Base-by-base conservation (phyloP, 2,113 vertebrate species). In the Sminthopsis crassicaudata region DNA sequence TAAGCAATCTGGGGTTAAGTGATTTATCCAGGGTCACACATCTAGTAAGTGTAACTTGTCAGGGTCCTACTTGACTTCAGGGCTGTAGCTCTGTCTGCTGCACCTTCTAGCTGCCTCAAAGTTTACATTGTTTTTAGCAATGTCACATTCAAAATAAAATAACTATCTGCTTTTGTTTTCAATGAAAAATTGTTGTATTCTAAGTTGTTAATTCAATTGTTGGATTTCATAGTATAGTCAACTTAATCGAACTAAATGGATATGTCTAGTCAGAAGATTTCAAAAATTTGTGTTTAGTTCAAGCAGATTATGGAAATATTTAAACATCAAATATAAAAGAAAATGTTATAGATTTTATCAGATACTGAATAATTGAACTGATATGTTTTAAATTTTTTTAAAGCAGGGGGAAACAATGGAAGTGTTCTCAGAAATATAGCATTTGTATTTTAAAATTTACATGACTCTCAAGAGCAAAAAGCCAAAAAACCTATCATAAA, bases 101-200 rank as follows among this genome's bases (percentile, higher is more conserved):
- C 50, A 9, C 50, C 10, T 51, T 9, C 50, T 51, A 51, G 50
- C 50, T 51, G 50, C 50, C 50, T 51, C 50, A 51, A 10, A 51
- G 8, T 51, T 97, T 98, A 94, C 91, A 96, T 98, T 97, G 97
- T 93, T 95, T 95, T 97, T 96, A 91, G 94, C 42, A 94, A 26
- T 8, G 91, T 95, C 92, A 96, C 27, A 53, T 97, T 98, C 95
- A 95, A 98, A 1, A 57, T 57, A 91, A 91, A 89, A 90, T n/a
- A 94, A 97, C 95, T 95, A 94, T 97, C 90, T 91, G 96, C 48
- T 48, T 94, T 97, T 98, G 96, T 53, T 97, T 96, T 95, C 51
- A 42, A 97, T 96, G 95, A 98, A 96, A 97, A 93, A 14, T 90
- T 93, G 14, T 67, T 5, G 97, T 93, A 90, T 95, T 93, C 12